Conservation (phyloP, 2,113 vertebrate genomes). For the Todiramphus chloris region DNA sequence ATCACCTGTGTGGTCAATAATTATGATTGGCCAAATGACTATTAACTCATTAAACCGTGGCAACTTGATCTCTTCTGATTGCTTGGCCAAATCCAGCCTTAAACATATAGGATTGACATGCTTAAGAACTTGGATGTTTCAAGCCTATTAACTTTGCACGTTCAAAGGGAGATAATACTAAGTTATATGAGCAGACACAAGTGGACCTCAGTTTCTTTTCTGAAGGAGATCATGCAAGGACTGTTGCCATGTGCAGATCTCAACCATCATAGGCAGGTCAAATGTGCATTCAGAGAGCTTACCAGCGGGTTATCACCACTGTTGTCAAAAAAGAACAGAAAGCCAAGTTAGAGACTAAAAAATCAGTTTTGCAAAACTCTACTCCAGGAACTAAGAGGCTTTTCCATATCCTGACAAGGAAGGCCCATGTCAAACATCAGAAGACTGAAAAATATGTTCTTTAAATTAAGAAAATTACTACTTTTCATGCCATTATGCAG, state of each 20-base stretch:
- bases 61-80: not conserved
- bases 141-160: not conserved
- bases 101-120: not conserved
- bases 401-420: not conserved
- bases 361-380: not conserved
- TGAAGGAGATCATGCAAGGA: slow-evolving; percentile 22
- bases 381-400: not conserved
- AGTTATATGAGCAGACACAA: not conserved
- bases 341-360: slow-evolving; percentile 11
- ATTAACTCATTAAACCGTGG: not conserved
- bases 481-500: not conserved
- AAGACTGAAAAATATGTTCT: not conserved
- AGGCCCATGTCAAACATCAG: not conserved
- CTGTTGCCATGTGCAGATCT: not conserved
- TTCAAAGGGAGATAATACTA: not conserved
- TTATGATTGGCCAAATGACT: not conserved
- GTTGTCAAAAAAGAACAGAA: slow-evolving; percentile 36
- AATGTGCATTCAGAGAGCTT: slow-evolving; percentile 23
- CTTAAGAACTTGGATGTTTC: not conserved
- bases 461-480: not conserved
- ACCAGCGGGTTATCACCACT: slow-evolving; percentile 26
- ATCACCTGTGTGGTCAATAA: not conserved
- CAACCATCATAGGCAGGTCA: not conserved
- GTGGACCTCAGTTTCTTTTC: slow-evolving; percentile 28
- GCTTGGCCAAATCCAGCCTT: not conserved